Base-by-base conservation (phyloP, 2,888 invertebrate species). In the Sialis fuliginosa region DNA sequence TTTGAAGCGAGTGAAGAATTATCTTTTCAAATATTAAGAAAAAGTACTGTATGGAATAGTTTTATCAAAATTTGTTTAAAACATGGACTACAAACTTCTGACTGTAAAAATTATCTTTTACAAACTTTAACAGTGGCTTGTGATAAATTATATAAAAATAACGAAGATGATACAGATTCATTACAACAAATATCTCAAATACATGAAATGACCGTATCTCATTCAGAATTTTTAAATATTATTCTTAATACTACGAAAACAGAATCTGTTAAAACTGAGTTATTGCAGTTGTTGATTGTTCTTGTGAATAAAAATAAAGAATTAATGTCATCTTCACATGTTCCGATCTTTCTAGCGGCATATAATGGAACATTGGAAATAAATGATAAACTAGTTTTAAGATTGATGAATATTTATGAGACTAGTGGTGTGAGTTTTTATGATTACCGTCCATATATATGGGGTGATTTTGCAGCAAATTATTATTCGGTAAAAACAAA, bases 381-480 rank as follows among this genome's bases (percentile, higher is more conserved):
- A 7, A 72, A 77, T 47, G 91, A 92, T 63, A 78, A 81, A 53
- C 69, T 77, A 31, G 71, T 87, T 43, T 64, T 84, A 49, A 67
- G 74, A 44, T 69, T 88, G 51, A 60, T 88, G 47, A 71, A 76
- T 53, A 67, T 74, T 50, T 84, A 84, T 64, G 82, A 89, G 65
- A 66, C 65, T 49, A 75, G 75, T 57, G 77, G 77, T 45, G 67
- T 78, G 49, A 73, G 75, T 13, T 68, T 84, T 8, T 68, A 71
- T 44, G 70, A 78, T 55, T 82, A 74, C 60, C 62, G 82, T 51
- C 91, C 91, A 0, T 85, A 83, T 56, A 66, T 91, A 1, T 92
- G 87, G 82, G 89, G 90, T 1, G 77, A 78, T 58, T 76, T 82
- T 3, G 90, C 88, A 0, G 77, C 83, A 1, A 76, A 77, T 45